These are phyloP conservation scores for Eublepharis macularius DNA, from an alignment of 2,113 vertebrate species.

Conservation along the genomic window DNA sequence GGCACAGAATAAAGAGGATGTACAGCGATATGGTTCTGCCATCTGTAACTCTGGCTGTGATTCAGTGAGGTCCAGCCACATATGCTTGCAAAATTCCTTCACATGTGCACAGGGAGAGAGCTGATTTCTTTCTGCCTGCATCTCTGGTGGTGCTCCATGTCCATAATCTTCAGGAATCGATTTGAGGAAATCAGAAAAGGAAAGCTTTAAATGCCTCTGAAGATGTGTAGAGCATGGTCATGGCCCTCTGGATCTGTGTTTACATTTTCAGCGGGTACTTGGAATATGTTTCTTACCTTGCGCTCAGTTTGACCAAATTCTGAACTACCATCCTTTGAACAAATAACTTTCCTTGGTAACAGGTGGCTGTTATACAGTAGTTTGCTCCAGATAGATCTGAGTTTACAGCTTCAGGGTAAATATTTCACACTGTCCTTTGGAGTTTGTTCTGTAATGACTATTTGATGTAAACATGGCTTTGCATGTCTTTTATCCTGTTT, in stretches of 20 bases:
- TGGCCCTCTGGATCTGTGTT: not conserved
- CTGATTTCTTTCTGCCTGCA: not conserved
- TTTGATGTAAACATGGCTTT: not conserved
- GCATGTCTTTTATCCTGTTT: no score
- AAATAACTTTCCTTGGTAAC: not conserved
- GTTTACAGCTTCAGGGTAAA: not conserved
- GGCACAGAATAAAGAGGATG: not conserved
- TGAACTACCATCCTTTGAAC: not conserved
- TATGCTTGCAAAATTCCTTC: not conserved
- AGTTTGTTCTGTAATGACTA: not conserved
- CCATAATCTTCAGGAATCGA: not conserved
- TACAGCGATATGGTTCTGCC: no score
- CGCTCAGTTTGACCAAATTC: not conserved
- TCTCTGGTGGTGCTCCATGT: not conserved
- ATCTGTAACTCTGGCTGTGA: not conserved
- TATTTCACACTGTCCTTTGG: not conserved
- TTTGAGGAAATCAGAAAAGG: not conserved
- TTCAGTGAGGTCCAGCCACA: not conserved
- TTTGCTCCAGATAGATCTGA: not conserved
- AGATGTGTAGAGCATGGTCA: not conserved
- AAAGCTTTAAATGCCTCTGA: not conserved
- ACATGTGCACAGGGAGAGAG: not conserved
- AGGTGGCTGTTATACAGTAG: not conserved
- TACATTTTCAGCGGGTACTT: not conserved
- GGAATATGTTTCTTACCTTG: no score